Evolutionary conservation across 2,888 invertebrate species (phyloP).

Genomic region (Phlogophora meticulosa): DNA sequence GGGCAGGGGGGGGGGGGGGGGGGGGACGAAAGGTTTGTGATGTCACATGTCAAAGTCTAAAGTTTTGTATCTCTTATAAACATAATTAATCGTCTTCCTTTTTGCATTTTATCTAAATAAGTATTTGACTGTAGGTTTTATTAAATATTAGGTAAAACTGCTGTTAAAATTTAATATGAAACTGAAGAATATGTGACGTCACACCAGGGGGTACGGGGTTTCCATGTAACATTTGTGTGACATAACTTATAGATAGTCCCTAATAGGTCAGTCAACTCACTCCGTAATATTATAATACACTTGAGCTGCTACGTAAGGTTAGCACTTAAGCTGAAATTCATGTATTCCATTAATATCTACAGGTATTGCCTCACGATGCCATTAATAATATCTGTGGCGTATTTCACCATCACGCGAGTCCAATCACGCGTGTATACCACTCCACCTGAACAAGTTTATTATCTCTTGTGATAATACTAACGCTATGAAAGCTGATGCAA

Average conservation of each 20-base stretch:
- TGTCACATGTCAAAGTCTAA: too few relatives aligned
- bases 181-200: too few relatives aligned
- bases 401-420: conserved; percentile 32
- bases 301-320: conserved; percentile 5
- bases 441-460: conserved; percentile 38
- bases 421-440: conserved; percentile 27
- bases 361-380: conserved; percentile 16
- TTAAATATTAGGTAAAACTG: too few relatives aligned
- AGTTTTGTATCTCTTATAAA: too few relatives aligned
- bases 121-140: too few relatives aligned
- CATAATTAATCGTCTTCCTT: too few relatives aligned
- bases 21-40: too few relatives aligned
- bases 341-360: neutral
- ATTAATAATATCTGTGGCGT: conserved; percentile 4
- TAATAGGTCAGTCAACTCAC: conserved; percentile 22
- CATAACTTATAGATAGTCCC: neutral
- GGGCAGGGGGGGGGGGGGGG: too few relatives aligned
- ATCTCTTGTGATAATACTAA: conserved; percentile 27
- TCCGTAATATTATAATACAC: neutral
- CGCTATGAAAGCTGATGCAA: conserved; percentile 22
- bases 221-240: too few relatives aligned
- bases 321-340: neutral
- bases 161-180: too few relatives aligned
- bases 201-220: too few relatives aligned
- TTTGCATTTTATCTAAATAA: too few relatives aligned